phyloP scores from a whole-genome alignment of 64 coral and sea anemone genomes.

The Actinia tenebrosa region DNA sequence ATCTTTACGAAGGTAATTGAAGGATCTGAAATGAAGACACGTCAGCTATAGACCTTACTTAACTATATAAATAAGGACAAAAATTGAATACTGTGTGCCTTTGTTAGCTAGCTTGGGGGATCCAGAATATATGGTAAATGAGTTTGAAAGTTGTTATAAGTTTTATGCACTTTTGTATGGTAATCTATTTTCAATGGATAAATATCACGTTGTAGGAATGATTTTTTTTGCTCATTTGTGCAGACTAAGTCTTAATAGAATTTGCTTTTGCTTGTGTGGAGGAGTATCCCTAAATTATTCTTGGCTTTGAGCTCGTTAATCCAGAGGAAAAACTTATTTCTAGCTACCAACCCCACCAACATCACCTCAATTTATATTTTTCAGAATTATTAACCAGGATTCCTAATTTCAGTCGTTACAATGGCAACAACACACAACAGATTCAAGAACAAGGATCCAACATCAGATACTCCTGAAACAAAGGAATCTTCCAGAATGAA shows the following conservation, averaged over 20 bases:
- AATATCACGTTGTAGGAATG: background rate
- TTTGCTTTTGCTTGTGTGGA: background rate
- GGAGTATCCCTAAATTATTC: background rate
- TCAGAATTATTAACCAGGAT: background rate
- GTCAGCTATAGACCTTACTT: background rate
- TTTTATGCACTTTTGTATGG: background rate
- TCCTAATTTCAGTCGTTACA: background rate
- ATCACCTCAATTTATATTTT: too few relatives aligned
- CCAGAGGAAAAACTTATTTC: background rate
- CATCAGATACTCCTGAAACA: background rate
- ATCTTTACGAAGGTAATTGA: background rate
- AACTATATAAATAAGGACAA: background rate
- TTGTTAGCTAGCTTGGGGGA: too few relatives aligned
- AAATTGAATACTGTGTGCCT: too few relatives aligned
- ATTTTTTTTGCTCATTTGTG: background rate
- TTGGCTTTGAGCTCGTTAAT: background rate
- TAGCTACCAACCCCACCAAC: background rate
- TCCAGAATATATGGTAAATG: too few relatives aligned
- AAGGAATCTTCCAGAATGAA: background rate
- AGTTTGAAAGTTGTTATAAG: background rate
- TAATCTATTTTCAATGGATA: too few relatives aligned
- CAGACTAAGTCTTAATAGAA: background rate
- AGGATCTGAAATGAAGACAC: slow-evolving; percentile 1
- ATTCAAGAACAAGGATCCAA: background rate
- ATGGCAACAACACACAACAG: background rate